phyloP scores from a whole-genome alignment of 2,113 vertebrate genomes.

The Scophthalmus maximus region DNA sequence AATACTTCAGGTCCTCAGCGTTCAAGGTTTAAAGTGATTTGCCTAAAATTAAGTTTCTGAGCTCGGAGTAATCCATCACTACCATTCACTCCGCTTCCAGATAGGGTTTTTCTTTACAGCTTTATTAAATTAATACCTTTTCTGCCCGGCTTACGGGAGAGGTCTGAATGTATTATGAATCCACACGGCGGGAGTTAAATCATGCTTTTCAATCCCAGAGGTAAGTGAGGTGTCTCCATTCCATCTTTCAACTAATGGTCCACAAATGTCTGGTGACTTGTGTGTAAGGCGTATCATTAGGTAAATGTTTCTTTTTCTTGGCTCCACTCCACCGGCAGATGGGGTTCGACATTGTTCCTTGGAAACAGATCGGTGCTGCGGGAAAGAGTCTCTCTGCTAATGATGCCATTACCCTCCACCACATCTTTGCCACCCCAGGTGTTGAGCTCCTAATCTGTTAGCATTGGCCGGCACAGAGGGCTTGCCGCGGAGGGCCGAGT shows the following conservation, averaged over 20 bases:
- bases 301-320: constrained; percentile 61
- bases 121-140: constrained; percentile 82
- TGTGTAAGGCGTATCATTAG: constrained; percentile 40
- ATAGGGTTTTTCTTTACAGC: constrained; percentile 70
- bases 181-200: constrained; percentile 61
- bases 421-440: constrained; percentile 54
- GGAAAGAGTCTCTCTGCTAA: constrained; percentile 51
- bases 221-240: constrained; percentile 47
- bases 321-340: constrained; percentile 43
- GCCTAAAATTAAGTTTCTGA: constrained; percentile 76
- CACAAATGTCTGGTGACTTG: constrained; percentile 47
- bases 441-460: constrained; percentile 63
- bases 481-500: constrained; percentile 36
- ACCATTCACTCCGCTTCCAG: constrained; percentile 70
- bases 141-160: constrained; percentile 58
- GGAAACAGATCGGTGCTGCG: constrained; percentile 28
- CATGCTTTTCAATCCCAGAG: constrained; percentile 49
- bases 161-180: constrained; percentile 77
- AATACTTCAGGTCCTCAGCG: constrained; percentile 74
- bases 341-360: constrained; percentile 61
- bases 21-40: constrained; percentile 76
- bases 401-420: constrained; percentile 63
- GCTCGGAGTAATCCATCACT: constrained; percentile 77
- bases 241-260: constrained; percentile 57
- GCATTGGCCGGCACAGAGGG: constrained; percentile 30